phyloP scores from a whole-genome alignment of 2,797 vertebrate genomes.

The Tenualosa thibaudeaui region DNA sequence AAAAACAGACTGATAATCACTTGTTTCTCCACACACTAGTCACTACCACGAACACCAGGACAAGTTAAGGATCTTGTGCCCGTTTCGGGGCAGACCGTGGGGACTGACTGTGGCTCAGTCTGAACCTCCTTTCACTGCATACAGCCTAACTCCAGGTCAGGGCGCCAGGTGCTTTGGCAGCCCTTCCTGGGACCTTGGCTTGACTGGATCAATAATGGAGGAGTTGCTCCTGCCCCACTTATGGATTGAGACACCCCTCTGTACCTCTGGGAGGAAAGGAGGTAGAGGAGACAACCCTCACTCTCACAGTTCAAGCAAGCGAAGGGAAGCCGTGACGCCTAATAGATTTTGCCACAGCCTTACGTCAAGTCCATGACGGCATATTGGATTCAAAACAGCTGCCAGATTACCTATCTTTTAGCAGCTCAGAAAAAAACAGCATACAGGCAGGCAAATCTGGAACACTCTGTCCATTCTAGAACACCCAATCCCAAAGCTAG shows the following conservation, averaged over 20 bases:
- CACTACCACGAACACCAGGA: constrained; percentile 13
- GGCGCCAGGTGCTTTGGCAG: constrained; percentile 9
- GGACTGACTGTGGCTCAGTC: constrained; percentile 31
- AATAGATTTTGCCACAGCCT: neutral
- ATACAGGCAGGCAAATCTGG: neutral
- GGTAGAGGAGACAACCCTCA: constrained; percentile 21
- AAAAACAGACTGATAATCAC: neutral
- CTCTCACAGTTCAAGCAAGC: constrained; percentile 28
- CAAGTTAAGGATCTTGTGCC: neutral
- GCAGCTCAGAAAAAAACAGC: neutral
- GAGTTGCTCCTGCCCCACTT: constrained; percentile 33
- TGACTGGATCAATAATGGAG: constrained; percentile 38
- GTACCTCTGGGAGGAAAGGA: neutral
- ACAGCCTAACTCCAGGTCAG: constrained; percentile 24
- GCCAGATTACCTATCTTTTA: neutral
- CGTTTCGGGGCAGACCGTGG: neutral
- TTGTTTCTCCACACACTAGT: constrained; percentile 19
- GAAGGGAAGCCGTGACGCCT: constrained; percentile 32
- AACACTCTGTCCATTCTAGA: neutral
- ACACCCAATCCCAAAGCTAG: neutral
- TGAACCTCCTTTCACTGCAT: neutral
- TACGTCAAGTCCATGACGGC: constrained; percentile 4
- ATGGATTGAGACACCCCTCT: constrained; percentile 40
- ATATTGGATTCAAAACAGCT: constrained; percentile 36
- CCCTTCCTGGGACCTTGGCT: constrained; percentile 12